Percentiles rank a stretch among this genome's conserved stretches.
Conservation (phyloP, 2,797 vertebrate species). For the Melanotaenia boesemani region DNA sequence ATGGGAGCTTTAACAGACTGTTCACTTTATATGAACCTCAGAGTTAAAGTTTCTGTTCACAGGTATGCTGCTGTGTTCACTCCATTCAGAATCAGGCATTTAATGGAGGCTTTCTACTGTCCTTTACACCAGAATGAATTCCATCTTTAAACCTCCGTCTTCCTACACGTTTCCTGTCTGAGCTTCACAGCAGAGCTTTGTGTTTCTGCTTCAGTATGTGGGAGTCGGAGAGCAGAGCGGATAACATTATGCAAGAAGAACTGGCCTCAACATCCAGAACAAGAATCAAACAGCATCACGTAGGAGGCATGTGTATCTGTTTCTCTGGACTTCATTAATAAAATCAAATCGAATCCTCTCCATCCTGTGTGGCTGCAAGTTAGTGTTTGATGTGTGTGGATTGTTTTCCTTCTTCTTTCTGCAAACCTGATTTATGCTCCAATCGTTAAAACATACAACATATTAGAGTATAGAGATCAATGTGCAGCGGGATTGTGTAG, state of each 20-base stretch:
- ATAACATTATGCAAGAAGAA: constrained; percentile 27
- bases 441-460: background rate
- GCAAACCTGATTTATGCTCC: background rate
- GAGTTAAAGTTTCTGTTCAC: background rate
- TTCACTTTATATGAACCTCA: background rate
- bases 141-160: constrained; percentile 7
- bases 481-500: background rate
- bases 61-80: background rate
- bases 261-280: constrained; percentile 3
- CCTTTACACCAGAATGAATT: constrained; percentile 15
- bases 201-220: constrained; percentile 11
- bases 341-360: constrained; percentile 20
- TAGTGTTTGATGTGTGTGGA: background rate
- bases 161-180: constrained; percentile 29
- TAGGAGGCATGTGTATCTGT: constrained; percentile 4
- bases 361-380: background rate
- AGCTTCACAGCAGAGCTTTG: background rate
- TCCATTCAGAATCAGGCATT: background rate
- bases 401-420: constrained; percentile 6
- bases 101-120: background rate
- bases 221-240: constrained; percentile 13
- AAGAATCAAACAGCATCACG: background rate
- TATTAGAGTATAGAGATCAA: background rate
- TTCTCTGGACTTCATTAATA: constrained; percentile 39
- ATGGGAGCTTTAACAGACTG: too few relatives aligned